phyloP scores from a whole-genome alignment of 2,113 vertebrate species.

The Bombycilla garrulus region DNA sequence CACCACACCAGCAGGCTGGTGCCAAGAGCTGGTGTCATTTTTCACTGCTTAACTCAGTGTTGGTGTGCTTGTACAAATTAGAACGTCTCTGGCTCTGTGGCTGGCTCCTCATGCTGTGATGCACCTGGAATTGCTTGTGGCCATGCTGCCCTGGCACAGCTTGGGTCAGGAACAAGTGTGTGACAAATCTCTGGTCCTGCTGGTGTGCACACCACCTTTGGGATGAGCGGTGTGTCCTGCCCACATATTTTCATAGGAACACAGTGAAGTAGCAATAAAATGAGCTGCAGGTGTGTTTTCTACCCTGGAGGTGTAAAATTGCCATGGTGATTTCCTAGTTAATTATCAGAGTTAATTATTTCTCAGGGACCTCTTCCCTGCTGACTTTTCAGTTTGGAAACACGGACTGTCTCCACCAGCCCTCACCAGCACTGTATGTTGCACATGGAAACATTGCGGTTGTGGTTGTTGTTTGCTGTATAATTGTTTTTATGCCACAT shows the following conservation, averaged over 20 bases:
- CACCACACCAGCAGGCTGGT: not conserved
- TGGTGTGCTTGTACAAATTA: not conserved
- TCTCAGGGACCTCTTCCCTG: not conserved
- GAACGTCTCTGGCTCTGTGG: not conserved
- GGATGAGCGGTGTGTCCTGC: rapidly evolving
- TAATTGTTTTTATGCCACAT: not conserved
- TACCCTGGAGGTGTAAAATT: not conserved
- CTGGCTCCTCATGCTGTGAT: not conserved
- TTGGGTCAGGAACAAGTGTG: rapidly evolving
- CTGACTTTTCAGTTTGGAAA: not conserved
- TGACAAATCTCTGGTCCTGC: not conserved
- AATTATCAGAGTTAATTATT: not conserved
- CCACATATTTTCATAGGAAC: not conserved
- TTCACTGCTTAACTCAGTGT: not conserved
- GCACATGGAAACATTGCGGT: not conserved
- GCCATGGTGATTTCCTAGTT: not conserved
- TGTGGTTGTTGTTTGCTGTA: not conserved
- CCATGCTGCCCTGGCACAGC: not conserved
- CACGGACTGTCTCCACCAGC: not conserved
- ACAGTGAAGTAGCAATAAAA: not conserved
- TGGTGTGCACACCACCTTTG: not conserved
- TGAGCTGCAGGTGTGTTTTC: not conserved
- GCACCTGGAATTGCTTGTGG: not conserved
- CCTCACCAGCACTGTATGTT: not conserved
- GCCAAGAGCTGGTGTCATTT: not conserved